Base-by-base conservation (phyloP, 2,888 invertebrate genomes). In the Heliconius hortense region DNA sequence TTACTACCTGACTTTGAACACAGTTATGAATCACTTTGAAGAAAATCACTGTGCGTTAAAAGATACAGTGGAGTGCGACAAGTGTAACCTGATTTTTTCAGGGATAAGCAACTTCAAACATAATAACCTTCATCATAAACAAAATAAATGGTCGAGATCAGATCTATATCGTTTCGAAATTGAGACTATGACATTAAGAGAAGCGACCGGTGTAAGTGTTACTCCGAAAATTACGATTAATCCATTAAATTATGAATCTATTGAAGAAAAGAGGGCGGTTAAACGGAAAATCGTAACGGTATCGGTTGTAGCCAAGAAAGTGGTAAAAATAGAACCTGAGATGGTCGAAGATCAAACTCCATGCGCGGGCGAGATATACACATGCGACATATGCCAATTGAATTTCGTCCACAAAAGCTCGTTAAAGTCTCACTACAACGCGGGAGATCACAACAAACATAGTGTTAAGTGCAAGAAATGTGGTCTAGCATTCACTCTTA, bases 31-130 rank as follows among this genome's bases (percentile, higher is more conserved):
- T n/a, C 81, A 81, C 35, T 66, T 79, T 0, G 48, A 71, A 1
- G 13, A 24, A 0, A 63, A 73, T 13, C 80, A 80, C 31, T 21
- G 31, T 1, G 1, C 11, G 1, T 26, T 53, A 8, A 7, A 11
- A 8, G 21, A 66, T 8, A 21, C 4, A 1, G 28, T 48, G 3
- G 24, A 62, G 1, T 83, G 83, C 64, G 35, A 56, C 0, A 10
- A 60, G 0, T 83, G 83, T 60, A 56, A 77, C 4, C 63, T 81
- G 4, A 26, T 15, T 5, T 81, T 82, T 39, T 69, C 78, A 10
- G 31, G 21, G 1, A 53, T 53, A 1, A 75, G 75, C 21, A 73
- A 56, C 18, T 21, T 21, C 4, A 75, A 67, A 26, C 83, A 82
- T 66, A 35, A 72, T 1, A 56, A 56, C 8, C 4, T 74, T 0